Conservation (phyloP, 2,888 invertebrate genomes). For the Sarcophaga carnaria region DNA sequence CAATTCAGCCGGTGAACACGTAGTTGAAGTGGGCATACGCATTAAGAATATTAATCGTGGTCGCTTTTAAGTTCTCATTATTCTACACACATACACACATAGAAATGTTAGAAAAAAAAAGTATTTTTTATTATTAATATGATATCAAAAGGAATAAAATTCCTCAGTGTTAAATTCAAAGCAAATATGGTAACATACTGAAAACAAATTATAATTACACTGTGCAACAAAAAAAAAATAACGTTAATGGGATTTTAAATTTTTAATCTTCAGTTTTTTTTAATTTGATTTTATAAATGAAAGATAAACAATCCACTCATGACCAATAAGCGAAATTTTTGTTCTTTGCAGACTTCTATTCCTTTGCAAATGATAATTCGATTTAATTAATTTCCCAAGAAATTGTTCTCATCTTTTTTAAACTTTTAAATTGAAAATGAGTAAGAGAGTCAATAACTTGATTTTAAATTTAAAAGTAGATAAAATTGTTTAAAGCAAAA, state of each 20-base stretch:
- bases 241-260: too few relatives aligned
- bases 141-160: slow-evolving; percentile 47
- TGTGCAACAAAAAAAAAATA: background rate
- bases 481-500: too few relatives aligned
- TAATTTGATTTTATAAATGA: background rate
- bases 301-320: background rate
- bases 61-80: slow-evolving; percentile 73
- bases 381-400: too few relatives aligned
- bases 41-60: slow-evolving; percentile 80
- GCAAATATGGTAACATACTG: slow-evolving; percentile 11
- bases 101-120: background rate
- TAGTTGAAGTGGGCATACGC: slow-evolving; percentile 80
- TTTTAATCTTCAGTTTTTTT: background rate
- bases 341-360: too few relatives aligned
- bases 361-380: too few relatives aligned
- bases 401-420: too few relatives aligned
- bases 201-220: slow-evolving; percentile 4
- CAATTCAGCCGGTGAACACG: slow-evolving; percentile 76
- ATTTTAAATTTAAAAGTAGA: too few relatives aligned
- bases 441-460: too few relatives aligned
- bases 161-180: slow-evolving; percentile 45
- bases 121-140: background rate
- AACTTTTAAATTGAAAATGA: too few relatives aligned
- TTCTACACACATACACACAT: background rate
- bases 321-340: too few relatives aligned